Conservation (phyloP, 2,113 vertebrate genomes). For the Spheniscus mendiculus region DNA sequence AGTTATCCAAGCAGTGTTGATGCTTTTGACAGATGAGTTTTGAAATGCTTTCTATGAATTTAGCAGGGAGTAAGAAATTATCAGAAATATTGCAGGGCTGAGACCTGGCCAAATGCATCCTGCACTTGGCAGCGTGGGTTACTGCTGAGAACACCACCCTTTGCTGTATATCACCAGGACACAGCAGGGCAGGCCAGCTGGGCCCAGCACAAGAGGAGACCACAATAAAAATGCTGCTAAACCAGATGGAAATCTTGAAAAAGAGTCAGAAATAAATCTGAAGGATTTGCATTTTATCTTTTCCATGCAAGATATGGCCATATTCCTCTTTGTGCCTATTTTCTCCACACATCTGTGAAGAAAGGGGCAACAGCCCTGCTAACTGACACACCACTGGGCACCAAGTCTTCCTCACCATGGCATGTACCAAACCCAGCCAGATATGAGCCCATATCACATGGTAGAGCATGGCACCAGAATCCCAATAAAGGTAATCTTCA, state of each 20-base stretch:
- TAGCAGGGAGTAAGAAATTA: not conserved
- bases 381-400: not conserved
- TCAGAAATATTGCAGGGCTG: not conserved
- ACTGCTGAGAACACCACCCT: not conserved
- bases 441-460: rapidly evolving
- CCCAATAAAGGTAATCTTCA: not conserved
- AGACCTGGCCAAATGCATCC: not conserved
- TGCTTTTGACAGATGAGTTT: not conserved
- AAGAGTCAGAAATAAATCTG: not conserved
- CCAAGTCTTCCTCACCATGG: not conserved
- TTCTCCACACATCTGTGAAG: not conserved
- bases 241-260: not conserved
- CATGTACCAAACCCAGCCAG: not conserved
- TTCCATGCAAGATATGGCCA: rapidly evolving
- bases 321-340: not conserved
- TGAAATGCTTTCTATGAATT: not conserved
- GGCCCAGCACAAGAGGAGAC: not conserved
- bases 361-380: not conserved
- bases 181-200: not conserved
- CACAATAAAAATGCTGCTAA: not conserved
- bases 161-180: not conserved
- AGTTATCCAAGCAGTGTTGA: not conserved
- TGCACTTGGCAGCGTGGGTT: not conserved
- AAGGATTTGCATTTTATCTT: not conserved
- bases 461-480: not conserved